phyloP scores from a whole-genome alignment of 1,140 invertebrate genomes.

The Thereuonema tuberculata region DNA sequence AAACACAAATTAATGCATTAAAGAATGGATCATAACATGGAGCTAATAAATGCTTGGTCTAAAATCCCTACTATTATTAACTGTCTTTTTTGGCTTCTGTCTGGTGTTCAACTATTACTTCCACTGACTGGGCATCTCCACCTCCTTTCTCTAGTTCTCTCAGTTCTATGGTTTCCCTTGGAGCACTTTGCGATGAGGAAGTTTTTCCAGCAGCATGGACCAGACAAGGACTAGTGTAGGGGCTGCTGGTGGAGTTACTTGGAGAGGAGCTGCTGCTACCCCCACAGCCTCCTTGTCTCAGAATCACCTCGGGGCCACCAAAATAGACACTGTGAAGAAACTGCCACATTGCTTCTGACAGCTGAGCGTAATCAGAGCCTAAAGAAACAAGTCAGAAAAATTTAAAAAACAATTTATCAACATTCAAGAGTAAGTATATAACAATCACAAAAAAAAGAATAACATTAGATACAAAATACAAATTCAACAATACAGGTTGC shows the following conservation, averaged over 20 bases:
- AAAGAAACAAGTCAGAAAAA: conserved; percentile 4
- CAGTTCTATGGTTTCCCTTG: background rate
- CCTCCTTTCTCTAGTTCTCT: background rate
- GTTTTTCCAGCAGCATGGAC: background rate
- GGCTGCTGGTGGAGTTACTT: background rate
- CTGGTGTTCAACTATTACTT: too few species aligned
- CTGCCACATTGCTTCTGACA: conserved; percentile 69
- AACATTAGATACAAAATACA: too few species aligned
- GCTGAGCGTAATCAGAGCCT: conserved; percentile 64
- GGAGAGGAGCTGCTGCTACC: background rate
- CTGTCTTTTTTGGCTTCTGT: too few species aligned
- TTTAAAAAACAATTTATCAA: too few species aligned
- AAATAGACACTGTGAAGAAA: conserved; percentile 72
- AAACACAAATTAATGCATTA: too few species aligned
- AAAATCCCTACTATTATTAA: too few species aligned
- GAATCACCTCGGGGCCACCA: conserved; percentile 63
- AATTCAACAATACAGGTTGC: background rate
- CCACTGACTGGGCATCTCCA: background rate
- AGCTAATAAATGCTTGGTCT: too few species aligned
- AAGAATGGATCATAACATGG: too few species aligned
- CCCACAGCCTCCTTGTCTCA: conserved; percentile 30
- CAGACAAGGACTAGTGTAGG: background rate
- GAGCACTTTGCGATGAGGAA: background rate
- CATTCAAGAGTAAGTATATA: background rate
- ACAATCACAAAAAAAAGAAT: background rate